A percentile compares a stretch with the other conserved stretches of the same genome.
These are phyloP conservation scores for Clamator glandarius DNA, from an alignment of 2,797 vertebrate species.

Conservation along the genomic window DNA sequence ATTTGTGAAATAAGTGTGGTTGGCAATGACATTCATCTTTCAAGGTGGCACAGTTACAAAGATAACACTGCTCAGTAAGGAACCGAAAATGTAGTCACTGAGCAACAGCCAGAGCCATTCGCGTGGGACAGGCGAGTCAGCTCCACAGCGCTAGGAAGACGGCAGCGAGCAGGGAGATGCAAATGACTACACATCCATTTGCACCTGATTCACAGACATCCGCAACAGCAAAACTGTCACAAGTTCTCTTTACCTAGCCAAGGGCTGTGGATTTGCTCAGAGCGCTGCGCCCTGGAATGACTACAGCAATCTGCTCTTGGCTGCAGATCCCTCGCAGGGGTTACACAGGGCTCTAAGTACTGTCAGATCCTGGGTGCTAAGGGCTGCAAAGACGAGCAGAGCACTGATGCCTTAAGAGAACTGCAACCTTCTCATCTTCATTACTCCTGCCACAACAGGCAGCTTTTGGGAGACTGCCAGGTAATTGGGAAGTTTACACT, in stretches of 20 bases:
- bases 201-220: neutral
- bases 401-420: neutral
- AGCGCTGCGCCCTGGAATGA: neutral
- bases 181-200: neutral
- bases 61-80: neutral
- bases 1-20: neutral
- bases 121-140: accelerated
- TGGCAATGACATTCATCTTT: neutral
- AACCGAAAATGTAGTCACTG: neutral
- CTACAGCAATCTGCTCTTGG: neutral
- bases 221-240: neutral
- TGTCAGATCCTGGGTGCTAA: neutral
- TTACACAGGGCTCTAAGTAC: neutral
- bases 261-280: neutral
- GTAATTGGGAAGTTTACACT: neutral
- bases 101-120: neutral
- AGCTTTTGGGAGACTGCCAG: neutral
- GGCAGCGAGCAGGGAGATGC: neutral
- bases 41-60: neutral
- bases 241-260: neutral
- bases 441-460: neutral
- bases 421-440: neutral
- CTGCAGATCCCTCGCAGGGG: neutral
- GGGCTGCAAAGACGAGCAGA: neutral
- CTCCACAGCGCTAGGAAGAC: neutral